Evolutionary conservation across 2,888 invertebrate species (phyloP).

Genomic region (Apotomis turbidana): DNA sequence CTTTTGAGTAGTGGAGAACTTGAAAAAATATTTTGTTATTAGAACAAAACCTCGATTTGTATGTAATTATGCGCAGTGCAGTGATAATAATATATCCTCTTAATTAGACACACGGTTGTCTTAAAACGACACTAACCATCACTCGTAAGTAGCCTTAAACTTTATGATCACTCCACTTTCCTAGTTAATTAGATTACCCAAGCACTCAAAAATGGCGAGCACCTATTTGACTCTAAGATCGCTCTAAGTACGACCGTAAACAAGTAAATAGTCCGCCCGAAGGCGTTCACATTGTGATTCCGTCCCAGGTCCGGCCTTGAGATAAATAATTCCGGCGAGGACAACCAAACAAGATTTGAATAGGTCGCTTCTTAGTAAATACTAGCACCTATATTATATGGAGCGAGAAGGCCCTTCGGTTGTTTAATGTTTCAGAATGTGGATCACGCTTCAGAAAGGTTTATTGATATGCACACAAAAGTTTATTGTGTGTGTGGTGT

Average conservation of each 20-base stretch:
- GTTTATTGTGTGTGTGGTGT: conserved; percentile 7
- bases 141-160: conserved; percentile 7
- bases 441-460: conserved; percentile 60
- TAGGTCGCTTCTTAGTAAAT: conserved; percentile 41
- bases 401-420: conserved; percentile 48
- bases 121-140: conserved; percentile 2
- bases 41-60: no score
- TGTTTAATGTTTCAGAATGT: conserved; percentile 64
- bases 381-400: conserved; percentile 37
- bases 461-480: conserved; percentile 47
- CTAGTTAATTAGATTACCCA: conserved; percentile 25
- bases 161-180: conserved; percentile 12
- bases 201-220: conserved; percentile 24
- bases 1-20: no score
- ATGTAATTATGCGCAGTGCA: no score
- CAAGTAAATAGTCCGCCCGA: conserved; percentile 36
- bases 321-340: conserved; percentile 38
- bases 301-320: conserved; percentile 36
- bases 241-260: conserved; percentile 36
- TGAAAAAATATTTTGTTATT: no score
- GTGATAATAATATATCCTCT: neutral
- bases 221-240: conserved; percentile 28
- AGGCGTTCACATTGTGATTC: conserved; percentile 39
- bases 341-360: conserved; percentile 41
- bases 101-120: conserved; percentile 8